These are phyloP conservation scores for Conus canariensis DNA, from an alignment of 2,888 invertebrate species.

Conservation along the genomic window DNA sequence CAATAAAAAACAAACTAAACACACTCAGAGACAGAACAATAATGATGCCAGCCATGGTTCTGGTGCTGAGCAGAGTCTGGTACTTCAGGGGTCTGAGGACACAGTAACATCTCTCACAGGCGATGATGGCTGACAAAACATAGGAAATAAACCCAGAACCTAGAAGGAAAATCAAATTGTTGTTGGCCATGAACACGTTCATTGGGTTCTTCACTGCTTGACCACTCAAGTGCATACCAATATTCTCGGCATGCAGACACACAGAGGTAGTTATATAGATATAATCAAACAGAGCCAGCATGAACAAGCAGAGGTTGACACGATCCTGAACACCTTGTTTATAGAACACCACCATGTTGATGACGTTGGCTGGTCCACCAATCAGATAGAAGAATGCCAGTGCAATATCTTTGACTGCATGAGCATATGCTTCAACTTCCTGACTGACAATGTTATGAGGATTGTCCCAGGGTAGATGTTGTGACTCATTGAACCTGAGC, in stretches of 20 bases:
- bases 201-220: background rate
- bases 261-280: background rate
- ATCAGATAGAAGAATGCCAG: background rate
- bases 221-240: background rate
- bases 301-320: slow-evolving; percentile 11
- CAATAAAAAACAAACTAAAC: background rate
- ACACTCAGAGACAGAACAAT: background rate
- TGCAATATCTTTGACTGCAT: background rate
- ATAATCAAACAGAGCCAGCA: background rate
- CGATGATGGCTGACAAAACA: slow-evolving; percentile 5
- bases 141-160: background rate
- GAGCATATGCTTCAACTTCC: background rate
- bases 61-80: slow-evolving; percentile 16
- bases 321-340: slow-evolving; percentile 4
- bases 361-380: slow-evolving; percentile 2
- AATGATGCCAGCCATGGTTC: slow-evolving; percentile 23
- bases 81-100: slow-evolving; percentile 11
- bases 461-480: background rate
- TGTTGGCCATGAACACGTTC: background rate
- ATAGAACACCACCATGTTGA: slow-evolving; percentile 14
- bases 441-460: background rate
- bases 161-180: background rate
- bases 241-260: background rate
- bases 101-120: slow-evolving; percentile 22
- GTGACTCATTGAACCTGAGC: background rate